Evolutionary conservation across 2,888 invertebrate species (phyloP), one percentile per base, ranked within the genome.

Genomic region (Ptychoptera albimana): DNA sequence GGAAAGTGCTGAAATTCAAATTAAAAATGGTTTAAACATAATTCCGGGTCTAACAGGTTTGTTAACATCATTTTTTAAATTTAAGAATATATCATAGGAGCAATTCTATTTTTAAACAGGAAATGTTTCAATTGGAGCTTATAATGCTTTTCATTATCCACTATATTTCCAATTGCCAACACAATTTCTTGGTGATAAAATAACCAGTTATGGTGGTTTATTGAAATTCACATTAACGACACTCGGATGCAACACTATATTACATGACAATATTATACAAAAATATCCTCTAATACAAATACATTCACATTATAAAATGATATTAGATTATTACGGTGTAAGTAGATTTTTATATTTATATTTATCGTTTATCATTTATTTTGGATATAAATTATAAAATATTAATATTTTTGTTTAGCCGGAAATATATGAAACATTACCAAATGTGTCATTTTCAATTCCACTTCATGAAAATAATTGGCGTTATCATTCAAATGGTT

Each of bases 131-230:
- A 65, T 66, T 37, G 65, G 65, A 37, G 57, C 65, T 1, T 61
- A 60, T 31, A 52, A 55, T 1, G 55, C 55, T 2, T 61, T 66
- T 48, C 57, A 60, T 46, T 57, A 60, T 46, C 66, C 66, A 2
- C 47, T 66, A 3, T 66, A 66, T 49, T 66, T 66, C 35, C 64
- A 66, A 54, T 67, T 97, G 12, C 87, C 91, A 1, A 69, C 73
- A 9, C 72, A 77, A 44, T 88, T 93, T 62, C 73, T 83, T 11
- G 91, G 89, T 0, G 97, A 97, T 64, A 70, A 82, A 60, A 80
- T 88, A 12, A 73, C 83, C 49, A 91, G 93, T 15, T 97, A 97
- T 64, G 92, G 91, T 23, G 96, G 96, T 5, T 77, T 77, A 50
- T 66, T 97, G 40, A 72, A 82, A 50, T 93, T 93, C 60, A 72